phyloP scores from a whole-genome alignment of 2,888 invertebrate species.

The Halictus quadricinctus region DNA sequence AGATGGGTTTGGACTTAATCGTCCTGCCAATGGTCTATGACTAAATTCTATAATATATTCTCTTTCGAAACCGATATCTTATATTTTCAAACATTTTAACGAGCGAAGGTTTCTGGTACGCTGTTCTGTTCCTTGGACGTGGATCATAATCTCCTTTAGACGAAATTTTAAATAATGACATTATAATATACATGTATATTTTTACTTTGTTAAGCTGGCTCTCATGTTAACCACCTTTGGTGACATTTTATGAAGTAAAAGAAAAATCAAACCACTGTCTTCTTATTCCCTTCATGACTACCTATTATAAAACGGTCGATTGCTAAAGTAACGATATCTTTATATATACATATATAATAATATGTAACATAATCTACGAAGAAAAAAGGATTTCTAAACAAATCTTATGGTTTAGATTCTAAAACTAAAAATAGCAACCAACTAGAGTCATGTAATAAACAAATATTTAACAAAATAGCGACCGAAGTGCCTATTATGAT shows the following conservation, averaged over 20 bases:
- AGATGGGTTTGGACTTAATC: conserved; percentile 85
- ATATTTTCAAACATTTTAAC: background rate
- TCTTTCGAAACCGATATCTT: background rate
- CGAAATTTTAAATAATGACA: conserved; percentile 20
- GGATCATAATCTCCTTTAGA: conserved; percentile 20
- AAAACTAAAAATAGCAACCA: no score
- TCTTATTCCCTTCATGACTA: background rate
- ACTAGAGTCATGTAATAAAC: no score
- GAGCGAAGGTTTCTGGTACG: background rate
- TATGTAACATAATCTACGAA: no score
- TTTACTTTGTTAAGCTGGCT: conserved; percentile 64
- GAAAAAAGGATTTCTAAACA: no score
- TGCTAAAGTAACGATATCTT: no score
- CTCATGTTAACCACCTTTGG: conserved; percentile 72
- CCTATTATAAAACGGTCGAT: background rate
- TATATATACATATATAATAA: no score
- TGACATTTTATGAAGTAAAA: conserved; percentile 64
- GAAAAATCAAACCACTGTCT: conserved; percentile 16
- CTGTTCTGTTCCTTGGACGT: conserved; percentile 14
- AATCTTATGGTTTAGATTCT: background rate
- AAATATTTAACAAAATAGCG: no score
- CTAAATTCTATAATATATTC: background rate
- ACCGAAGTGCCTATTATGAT: no score
- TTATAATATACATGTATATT: background rate
- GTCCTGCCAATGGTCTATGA: conserved; percentile 12